phyloP scores from a whole-genome alignment of 2,797 vertebrate genomes.

The Psittacula echo region DNA sequence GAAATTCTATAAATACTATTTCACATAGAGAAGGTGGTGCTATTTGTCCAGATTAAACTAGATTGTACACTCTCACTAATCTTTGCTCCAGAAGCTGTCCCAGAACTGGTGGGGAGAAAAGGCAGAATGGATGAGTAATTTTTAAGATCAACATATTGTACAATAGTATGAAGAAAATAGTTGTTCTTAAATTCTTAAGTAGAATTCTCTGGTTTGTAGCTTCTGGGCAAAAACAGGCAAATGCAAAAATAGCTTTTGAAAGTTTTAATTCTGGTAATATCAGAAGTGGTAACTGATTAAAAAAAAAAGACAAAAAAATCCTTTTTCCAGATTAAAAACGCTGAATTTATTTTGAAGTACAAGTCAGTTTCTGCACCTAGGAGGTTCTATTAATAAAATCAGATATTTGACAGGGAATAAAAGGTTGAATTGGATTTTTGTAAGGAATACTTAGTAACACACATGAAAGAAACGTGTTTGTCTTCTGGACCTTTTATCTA shows the following conservation, averaged over 20 bases:
- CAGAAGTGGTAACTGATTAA: not conserved
- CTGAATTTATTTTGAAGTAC: not conserved
- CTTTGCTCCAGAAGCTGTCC: not conserved
- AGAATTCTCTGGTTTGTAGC: not conserved
- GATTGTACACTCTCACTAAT: not conserved
- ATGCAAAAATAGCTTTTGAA: not conserved
- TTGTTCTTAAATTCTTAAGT: not conserved
- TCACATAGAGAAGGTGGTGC: not conserved
- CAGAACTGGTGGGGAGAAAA: not conserved
- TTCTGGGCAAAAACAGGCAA: not conserved
- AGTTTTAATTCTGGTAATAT: not conserved
- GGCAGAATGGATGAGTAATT: not conserved
- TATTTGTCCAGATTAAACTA: not conserved
- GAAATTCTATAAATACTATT: not conserved
- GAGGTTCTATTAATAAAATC: not conserved
- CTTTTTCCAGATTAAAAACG: not conserved
- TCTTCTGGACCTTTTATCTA: slow-evolving; percentile 62
- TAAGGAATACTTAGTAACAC: not conserved
- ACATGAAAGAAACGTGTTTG: slow-evolving; percentile 25
- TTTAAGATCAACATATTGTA: not conserved
- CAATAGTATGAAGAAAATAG: not conserved
- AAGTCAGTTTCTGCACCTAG: not conserved
- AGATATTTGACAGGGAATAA: not conserved
- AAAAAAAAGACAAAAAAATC: not conserved
- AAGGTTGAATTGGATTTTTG: not conserved